phyloP scores from a whole-genome alignment of 2,888 invertebrate species.

The Arrhopalites spinosus region DNA sequence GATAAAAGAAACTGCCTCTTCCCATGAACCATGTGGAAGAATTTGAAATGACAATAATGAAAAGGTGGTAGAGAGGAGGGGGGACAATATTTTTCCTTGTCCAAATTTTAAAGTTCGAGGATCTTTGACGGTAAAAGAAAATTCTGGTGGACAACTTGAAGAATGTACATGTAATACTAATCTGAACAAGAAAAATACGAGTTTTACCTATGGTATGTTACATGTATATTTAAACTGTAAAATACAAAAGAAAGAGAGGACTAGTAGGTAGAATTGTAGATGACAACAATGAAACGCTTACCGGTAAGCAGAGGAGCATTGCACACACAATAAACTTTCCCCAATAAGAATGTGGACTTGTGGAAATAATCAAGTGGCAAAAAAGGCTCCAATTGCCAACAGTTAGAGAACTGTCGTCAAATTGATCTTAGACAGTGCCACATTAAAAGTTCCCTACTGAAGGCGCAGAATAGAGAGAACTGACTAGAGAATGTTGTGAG shows the following conservation, averaged over 20 bases:
- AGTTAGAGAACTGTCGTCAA: slow-evolving; percentile 27
- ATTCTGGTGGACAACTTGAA: not conserved
- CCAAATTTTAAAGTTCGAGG: too few species aligned
- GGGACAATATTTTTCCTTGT: too few species aligned
- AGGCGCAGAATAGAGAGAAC: not conserved
- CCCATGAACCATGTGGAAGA: too few species aligned
- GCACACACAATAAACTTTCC: slow-evolving; percentile 20
- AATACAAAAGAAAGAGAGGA: not conserved
- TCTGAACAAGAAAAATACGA: too few species aligned
- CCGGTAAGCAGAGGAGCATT: slow-evolving; percentile 50
- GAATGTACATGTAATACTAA: not conserved
- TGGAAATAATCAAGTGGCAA: slow-evolving; percentile 26
- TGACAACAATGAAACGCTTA: slow-evolving; percentile 36
- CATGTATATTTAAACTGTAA: not conserved
- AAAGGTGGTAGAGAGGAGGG: not conserved
- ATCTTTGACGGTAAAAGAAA: not conserved
- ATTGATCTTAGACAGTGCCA: slow-evolving; percentile 25
- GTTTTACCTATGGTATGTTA: not conserved
- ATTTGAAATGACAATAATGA: not conserved
- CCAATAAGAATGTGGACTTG: slow-evolving; percentile 27
- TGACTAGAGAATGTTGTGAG: slow-evolving; percentile 32
- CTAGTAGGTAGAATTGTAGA: not conserved
- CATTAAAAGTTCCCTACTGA: slow-evolving; percentile 27
- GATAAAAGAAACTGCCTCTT: not conserved
- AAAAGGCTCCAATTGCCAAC: slow-evolving; percentile 34